Conservation (phyloP, 2,113 vertebrate genomes). For the Oreochromis tanganicae region DNA sequence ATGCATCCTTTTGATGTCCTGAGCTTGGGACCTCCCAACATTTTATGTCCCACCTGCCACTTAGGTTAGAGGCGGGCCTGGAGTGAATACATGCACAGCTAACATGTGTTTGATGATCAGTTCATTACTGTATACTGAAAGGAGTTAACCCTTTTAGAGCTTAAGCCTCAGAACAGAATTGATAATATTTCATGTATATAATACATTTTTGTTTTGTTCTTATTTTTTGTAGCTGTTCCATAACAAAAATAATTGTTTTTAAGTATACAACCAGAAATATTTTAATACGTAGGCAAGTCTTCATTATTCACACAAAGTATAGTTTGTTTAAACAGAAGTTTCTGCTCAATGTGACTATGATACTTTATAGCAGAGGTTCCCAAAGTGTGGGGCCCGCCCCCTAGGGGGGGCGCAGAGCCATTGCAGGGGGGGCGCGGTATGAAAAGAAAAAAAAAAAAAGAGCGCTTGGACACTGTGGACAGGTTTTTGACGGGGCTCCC, state of each 20-base stretch:
- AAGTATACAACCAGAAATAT: not conserved
- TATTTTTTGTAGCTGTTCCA: not conserved
- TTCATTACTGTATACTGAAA: not conserved
- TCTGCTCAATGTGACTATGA: not conserved
- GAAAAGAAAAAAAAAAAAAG: too few species aligned
- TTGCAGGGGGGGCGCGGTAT: too few species aligned
- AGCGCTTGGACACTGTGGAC: too few species aligned
- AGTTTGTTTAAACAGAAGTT: not conserved
- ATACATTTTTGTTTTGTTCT: not conserved
- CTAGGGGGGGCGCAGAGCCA: too few species aligned
- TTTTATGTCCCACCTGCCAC: constrained; percentile 62
- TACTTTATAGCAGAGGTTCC: not conserved
- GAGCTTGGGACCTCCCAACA: constrained; percentile 36
- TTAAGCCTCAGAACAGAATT: not conserved
- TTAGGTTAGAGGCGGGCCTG: constrained; percentile 4
- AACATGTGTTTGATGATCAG: constrained; percentile 34
- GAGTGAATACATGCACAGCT: not conserved
- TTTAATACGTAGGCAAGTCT: not conserved
- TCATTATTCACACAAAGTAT: not conserved
- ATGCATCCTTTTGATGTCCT: constrained; percentile 60
- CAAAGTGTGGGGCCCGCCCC: too few species aligned
- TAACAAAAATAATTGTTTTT: not conserved
- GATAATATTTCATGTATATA: not conserved
- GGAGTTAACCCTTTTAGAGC: constrained; percentile 6
- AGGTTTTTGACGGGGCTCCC: too few species aligned